These are phyloP conservation scores for Athripsodes cinereus DNA, from an alignment of 2,888 invertebrate species.

Conservation along the genomic window DNA sequence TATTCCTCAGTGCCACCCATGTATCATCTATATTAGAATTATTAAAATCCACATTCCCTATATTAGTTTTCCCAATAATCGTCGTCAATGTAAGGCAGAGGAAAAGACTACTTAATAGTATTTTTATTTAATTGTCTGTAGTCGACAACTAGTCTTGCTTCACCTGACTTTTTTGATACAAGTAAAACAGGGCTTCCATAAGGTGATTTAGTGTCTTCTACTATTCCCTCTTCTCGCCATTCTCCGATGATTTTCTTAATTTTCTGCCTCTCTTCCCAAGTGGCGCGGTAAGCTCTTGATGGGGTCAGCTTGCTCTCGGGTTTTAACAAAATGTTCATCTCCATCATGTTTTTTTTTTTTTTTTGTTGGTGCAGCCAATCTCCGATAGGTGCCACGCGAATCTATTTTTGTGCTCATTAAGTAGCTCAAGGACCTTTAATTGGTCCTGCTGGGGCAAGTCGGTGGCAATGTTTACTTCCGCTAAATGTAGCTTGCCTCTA, in stretches of 20 bases:
- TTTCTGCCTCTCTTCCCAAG: neutral
- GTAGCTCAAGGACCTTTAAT: neutral
- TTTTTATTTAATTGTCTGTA: neutral
- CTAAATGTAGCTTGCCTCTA: neutral
- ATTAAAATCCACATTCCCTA: no score
- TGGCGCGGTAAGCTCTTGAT: neutral
- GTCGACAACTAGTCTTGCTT: neutral
- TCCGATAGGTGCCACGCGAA: constrained; percentile 1
- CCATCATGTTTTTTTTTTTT: neutral
- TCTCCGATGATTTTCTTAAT: neutral
- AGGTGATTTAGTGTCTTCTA: neutral
- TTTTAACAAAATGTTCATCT: neutral
- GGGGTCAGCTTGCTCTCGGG: neutral
- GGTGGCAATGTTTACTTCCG: neutral
- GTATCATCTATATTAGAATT: no score
- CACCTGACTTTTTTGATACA: neutral
- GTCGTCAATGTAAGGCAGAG: neutral
- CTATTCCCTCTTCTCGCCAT: neutral
- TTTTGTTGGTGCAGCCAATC: neutral
- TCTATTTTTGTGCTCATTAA: neutral
- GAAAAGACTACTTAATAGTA: no score
- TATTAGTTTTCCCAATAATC: no score
- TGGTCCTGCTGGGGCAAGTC: neutral
- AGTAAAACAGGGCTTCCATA: neutral
- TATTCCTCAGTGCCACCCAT: no score